Evolutionary conservation across 1,140 invertebrate species (phyloP).

Genomic region (Rhagoletis pomonella): DNA sequence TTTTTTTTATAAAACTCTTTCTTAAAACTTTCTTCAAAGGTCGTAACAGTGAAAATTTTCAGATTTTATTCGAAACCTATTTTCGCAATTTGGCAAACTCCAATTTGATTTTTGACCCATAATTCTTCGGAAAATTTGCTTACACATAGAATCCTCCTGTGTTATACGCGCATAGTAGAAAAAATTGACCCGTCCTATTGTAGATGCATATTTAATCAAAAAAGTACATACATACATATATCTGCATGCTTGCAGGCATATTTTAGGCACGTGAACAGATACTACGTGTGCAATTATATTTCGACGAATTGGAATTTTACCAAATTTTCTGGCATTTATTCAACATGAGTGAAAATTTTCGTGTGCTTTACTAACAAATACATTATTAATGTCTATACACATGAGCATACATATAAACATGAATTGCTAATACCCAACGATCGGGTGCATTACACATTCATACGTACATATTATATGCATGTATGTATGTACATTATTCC

Average conservation of each 20-base stretch:
- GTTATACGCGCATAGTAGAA: too few species aligned
- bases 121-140: too few species aligned
- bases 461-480: background rate
- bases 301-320: conserved; percentile 19
- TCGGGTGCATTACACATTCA: background rate
- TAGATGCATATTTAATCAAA: too few species aligned
- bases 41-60: too few species aligned
- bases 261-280: background rate
- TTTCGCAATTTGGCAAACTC: too few species aligned
- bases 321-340: background rate
- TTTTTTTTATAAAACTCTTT: too few species aligned
- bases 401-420: background rate
- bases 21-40: too few species aligned
- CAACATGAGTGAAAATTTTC: conserved; percentile 24
- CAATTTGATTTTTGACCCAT: too few species aligned
- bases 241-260: background rate
- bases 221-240: too few species aligned
- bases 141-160: too few species aligned
- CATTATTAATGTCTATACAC: background rate
- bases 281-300: background rate
- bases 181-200: too few species aligned
- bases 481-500: background rate
- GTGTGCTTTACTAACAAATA: background rate
- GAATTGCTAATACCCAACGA: background rate
- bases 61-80: too few species aligned